phyloP scores from a whole-genome alignment of 2,113 vertebrate genomes.

The Hippocampus mohnikei region DNA sequence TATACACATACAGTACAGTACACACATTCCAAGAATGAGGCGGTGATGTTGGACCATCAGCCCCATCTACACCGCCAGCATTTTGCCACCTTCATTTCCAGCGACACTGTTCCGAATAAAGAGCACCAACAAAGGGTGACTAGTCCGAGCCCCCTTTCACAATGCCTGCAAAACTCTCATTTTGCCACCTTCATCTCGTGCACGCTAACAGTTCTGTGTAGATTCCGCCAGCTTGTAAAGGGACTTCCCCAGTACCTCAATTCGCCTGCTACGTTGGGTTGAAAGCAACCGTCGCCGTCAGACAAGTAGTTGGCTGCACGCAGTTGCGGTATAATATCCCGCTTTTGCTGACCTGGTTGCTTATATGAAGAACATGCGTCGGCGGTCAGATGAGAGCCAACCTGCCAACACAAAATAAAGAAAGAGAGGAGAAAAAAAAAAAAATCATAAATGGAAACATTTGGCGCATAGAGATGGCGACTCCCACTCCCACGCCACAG shows the following conservation, averaged over 20 bases:
- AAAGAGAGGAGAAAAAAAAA: not conserved
- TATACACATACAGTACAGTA: too few relatives aligned
- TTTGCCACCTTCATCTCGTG: too few relatives aligned
- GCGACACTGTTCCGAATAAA: too few relatives aligned
- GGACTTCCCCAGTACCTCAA: not conserved
- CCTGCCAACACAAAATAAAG: slow-evolving; percentile 2
- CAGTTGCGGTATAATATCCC: not conserved
- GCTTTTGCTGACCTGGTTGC: not conserved
- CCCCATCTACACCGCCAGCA: too few relatives aligned
- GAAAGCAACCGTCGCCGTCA: not conserved
- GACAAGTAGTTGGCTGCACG: not conserved
- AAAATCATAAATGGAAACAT: slow-evolving; percentile 53
- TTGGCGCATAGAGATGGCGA: slow-evolving; percentile 54
- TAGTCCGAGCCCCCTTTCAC: too few relatives aligned
- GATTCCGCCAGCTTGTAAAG: not conserved
- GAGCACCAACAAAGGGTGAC: too few relatives aligned
- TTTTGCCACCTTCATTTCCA: too few relatives aligned
- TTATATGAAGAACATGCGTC: slow-evolving; percentile 2
- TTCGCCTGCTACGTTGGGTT: not conserved
- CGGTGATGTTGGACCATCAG: too few relatives aligned
- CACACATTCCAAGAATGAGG: too few relatives aligned
- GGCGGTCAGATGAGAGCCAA: not conserved
- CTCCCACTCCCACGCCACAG: slow-evolving; percentile 68
- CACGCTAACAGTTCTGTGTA: too few relatives aligned
- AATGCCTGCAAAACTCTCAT: too few relatives aligned